Evolutionary conservation across 2,797 vertebrate species (phyloP).

Genomic region (Anas bernieri): DNA sequence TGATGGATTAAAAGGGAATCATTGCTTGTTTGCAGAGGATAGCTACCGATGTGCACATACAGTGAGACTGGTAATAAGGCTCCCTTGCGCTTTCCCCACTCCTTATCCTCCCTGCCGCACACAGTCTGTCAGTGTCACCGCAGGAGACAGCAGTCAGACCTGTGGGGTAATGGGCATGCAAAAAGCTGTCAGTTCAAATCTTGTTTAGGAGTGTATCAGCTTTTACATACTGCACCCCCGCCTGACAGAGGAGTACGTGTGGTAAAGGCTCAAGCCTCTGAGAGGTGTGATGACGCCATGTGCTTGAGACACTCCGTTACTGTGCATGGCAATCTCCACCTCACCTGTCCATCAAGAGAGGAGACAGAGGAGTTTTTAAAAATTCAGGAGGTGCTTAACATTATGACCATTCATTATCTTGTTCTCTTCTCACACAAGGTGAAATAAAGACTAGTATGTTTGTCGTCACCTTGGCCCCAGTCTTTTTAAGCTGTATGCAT

Average conservation of each 20-base stretch:
- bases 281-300: constrained; percentile 29
- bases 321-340: not conserved
- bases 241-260: constrained; percentile 41
- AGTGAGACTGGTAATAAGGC: not conserved
- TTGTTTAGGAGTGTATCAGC: constrained; percentile 17
- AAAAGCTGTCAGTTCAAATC: constrained; percentile 52
- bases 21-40: not conserved
- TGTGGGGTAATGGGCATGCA: constrained; percentile 16
- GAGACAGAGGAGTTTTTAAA: constrained; percentile 41
- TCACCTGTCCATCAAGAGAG: constrained; percentile 10
- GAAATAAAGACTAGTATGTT: not conserved
- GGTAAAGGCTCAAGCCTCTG: constrained; percentile 48
- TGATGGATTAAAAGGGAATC: constrained; percentile 55
- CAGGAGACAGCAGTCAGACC: constrained; percentile 12
- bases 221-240: not conserved
- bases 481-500: not conserved
- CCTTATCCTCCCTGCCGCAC: not conserved
- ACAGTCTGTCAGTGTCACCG: not conserved
- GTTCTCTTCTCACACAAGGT: not conserved
- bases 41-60: not conserved
- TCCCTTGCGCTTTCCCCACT: not conserved
- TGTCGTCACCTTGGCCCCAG: not conserved
- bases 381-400: constrained; percentile 1
- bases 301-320: not conserved
- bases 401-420: not conserved